Percentiles rank a stretch among this genome's conserved stretches.
Evolutionary conservation across 2,888 invertebrate genomes (phyloP).

Genomic region (Panopea generosa): DNA sequence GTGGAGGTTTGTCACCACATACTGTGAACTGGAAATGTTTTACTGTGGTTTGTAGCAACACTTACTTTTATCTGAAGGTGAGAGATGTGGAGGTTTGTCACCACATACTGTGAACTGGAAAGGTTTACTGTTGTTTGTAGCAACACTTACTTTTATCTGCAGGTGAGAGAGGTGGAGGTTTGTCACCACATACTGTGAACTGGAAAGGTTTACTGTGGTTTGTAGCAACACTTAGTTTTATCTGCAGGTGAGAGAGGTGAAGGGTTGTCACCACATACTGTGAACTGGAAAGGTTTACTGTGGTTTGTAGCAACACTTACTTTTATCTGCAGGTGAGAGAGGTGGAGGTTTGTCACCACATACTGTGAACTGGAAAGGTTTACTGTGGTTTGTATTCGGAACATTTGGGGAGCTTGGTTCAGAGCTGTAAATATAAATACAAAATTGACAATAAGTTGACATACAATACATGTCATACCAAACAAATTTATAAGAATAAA

Average conservation of each 20-base stretch:
- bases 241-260: conserved; percentile 67
- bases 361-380: conserved; percentile 66
- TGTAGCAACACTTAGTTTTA: conserved; percentile 67
- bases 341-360: conserved; percentile 47
- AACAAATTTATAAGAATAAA: background rate
- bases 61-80: conserved; percentile 76
- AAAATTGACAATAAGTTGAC: background rate
- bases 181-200: conserved; percentile 25
- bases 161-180: conserved; percentile 59
- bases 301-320: conserved; percentile 48
- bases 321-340: conserved; percentile 74
- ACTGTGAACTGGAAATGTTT: no score
- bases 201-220: no score
- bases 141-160: conserved; percentile 74
- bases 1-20: conserved; percentile 43
- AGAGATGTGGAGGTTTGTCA: conserved; percentile 55
- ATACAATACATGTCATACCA: background rate
- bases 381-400: conserved; percentile 54
- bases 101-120: conserved; percentile 7
- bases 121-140: no score
- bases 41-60: background rate
- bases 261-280: conserved; percentile 36
- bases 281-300: no score
- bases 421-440: conserved; percentile 70
- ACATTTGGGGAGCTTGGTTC: conserved; percentile 80